Percentiles rank a stretch among this genome's conserved stretches.
Evolutionary conservation across 1,140 invertebrate genomes (phyloP).

Genomic region (Steinernema khuongi): DNA sequence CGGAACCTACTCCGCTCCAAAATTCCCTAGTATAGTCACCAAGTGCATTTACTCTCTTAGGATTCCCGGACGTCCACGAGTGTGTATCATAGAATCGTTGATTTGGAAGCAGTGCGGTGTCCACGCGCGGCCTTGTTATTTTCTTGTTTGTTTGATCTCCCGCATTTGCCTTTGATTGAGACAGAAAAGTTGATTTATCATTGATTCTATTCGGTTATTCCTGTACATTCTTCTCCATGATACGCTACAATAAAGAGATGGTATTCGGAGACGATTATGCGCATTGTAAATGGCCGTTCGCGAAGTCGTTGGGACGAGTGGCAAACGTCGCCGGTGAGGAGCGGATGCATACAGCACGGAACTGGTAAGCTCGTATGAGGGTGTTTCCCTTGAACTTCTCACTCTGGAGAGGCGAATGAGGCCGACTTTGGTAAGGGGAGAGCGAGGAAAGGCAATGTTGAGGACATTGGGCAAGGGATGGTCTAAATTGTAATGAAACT

Average conservation of each 20-base stretch:
- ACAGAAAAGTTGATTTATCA: not conserved
- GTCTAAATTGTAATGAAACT: too few species aligned
- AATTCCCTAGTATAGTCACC: not conserved
- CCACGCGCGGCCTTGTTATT: not conserved
- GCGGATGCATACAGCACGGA: too few species aligned
- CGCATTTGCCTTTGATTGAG: not conserved
- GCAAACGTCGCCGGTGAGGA: too few species aligned
- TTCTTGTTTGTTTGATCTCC: not conserved
- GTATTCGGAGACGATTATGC: not conserved
- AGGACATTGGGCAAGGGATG: too few species aligned
- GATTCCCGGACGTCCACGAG: too few species aligned
- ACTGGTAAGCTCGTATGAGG: too few species aligned
- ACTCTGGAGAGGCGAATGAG: too few species aligned
- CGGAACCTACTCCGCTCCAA: not conserved
- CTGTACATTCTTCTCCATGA: not conserved
- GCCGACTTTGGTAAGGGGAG: too few species aligned
- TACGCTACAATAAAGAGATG: not conserved
- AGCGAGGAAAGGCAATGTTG: too few species aligned
- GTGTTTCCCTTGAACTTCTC: too few species aligned
- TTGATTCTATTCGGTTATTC: not conserved
- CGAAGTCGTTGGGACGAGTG: too few species aligned
- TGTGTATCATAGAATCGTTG: not conserved
- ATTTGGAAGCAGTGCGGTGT: not conserved
- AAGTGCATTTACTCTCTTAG: not conserved
- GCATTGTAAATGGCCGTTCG: too few species aligned